Conservation (phyloP, 2,888 invertebrate genomes). For the Xestia ashworthii region DNA sequence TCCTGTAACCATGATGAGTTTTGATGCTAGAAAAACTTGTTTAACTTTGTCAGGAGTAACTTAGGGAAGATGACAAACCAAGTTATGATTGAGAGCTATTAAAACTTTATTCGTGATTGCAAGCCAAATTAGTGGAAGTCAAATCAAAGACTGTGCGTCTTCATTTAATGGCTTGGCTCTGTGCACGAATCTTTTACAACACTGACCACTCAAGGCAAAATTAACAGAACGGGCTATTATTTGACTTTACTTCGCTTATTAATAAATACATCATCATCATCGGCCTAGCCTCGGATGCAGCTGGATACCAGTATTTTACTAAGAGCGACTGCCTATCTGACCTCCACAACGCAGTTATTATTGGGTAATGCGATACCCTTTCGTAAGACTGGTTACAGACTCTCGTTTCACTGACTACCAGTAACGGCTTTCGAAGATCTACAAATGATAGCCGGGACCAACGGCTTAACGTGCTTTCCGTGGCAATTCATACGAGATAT, state of each 20-base stretch:
- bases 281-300: too few relatives aligned
- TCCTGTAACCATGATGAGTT: neutral
- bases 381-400: too few relatives aligned
- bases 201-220: neutral
- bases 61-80: neutral
- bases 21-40: neutral
- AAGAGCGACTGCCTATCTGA: too few relatives aligned
- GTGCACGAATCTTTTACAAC: neutral
- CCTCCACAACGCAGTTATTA: too few relatives aligned
- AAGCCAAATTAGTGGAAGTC: neutral
- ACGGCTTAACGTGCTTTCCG: too few relatives aligned
- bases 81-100: slow-evolving; percentile 18
- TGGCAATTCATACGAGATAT: neutral
- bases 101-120: slow-evolving; percentile 42
- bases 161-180: neutral
- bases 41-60: neutral
- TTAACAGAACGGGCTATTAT: neutral
- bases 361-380: too few relatives aligned
- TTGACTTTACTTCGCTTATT: neutral
- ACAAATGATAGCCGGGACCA: too few relatives aligned
- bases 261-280: neutral
- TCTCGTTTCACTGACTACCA: too few relatives aligned
- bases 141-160: neutral
- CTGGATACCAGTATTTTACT: too few relatives aligned
- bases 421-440: too few relatives aligned